A percentile compares a stretch with the other conserved stretches of the same genome.
Evolutionary conservation across 2,797 vertebrate species (phyloP).

Genomic region (Danionella dracula): DNA sequence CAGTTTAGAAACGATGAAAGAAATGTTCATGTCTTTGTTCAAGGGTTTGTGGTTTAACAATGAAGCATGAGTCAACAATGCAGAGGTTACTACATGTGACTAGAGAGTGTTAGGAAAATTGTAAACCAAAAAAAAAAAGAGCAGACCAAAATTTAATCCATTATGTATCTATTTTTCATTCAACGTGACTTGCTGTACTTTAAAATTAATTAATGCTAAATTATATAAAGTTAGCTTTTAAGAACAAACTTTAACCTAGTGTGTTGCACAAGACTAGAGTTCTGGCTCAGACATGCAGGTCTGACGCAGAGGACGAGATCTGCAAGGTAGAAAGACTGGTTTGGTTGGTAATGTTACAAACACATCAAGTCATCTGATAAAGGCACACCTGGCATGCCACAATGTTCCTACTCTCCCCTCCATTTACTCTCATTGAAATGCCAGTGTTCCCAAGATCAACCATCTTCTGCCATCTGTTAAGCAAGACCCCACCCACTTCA

Average conservation of each 20-base stretch:
- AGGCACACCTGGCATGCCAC: slow-evolving; percentile 21
- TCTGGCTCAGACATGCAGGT: slow-evolving; percentile 15
- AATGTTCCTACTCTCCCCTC: slow-evolving; percentile 22
- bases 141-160: too few species aligned
- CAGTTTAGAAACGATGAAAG: not conserved
- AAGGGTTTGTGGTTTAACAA: not conserved
- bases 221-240: not conserved
- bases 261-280: not conserved
- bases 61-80: not conserved
- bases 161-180: too few species aligned
- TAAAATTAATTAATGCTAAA: not conserved
- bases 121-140: not conserved
- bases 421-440: slow-evolving; percentile 23
- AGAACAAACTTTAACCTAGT: not conserved
- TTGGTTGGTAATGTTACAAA: not conserved
- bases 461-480: slow-evolving; percentile 27
- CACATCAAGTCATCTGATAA: slow-evolving; percentile 5
- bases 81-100: not conserved
- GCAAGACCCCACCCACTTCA: slow-evolving; percentile 4
- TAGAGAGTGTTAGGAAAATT: not conserved
- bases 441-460: not conserved
- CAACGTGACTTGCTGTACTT: not conserved
- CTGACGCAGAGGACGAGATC: slow-evolving; percentile 21
- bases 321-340: not conserved
- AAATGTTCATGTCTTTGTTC: not conserved